Conservation (phyloP, 2,113 vertebrate species). For the Mesocricetus auratus region DNA sequence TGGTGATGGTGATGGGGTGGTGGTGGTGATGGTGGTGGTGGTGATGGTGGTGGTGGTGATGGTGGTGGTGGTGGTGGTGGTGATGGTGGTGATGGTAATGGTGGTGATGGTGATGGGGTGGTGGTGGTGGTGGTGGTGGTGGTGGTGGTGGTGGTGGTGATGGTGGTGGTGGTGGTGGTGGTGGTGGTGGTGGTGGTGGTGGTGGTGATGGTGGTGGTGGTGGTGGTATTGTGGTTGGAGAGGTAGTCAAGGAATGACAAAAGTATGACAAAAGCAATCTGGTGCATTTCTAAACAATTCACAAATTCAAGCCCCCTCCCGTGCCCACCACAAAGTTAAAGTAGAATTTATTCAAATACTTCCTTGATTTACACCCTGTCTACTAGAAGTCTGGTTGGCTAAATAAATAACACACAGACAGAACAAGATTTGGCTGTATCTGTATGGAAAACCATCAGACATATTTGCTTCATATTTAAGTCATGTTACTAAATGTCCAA, state of each 20-base stretch:
- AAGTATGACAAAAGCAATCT: neutral
- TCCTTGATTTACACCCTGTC: neutral
- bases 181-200: neutral
- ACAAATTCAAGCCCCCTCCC: neutral
- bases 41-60: neutral
- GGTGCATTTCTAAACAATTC: neutral
- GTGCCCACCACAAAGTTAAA: neutral
- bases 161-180: neutral
- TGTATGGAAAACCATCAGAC: conserved; percentile 6
- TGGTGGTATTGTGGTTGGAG: neutral
- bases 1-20: neutral
- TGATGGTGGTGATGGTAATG: neutral
- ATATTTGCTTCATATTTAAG: conserved; percentile 7
- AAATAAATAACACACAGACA: neutral
- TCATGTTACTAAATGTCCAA: neutral
- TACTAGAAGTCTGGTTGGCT: neutral
- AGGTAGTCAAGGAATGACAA: neutral
- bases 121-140: neutral
- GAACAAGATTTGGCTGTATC: neutral
- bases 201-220: neutral
- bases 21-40: neutral
- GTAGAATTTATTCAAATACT: neutral
- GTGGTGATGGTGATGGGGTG: no score
- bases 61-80: neutral
- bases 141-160: neutral